Evolutionary conservation across 1,140 invertebrate species (phyloP).

Genomic region (Capitella teleta): DNA sequence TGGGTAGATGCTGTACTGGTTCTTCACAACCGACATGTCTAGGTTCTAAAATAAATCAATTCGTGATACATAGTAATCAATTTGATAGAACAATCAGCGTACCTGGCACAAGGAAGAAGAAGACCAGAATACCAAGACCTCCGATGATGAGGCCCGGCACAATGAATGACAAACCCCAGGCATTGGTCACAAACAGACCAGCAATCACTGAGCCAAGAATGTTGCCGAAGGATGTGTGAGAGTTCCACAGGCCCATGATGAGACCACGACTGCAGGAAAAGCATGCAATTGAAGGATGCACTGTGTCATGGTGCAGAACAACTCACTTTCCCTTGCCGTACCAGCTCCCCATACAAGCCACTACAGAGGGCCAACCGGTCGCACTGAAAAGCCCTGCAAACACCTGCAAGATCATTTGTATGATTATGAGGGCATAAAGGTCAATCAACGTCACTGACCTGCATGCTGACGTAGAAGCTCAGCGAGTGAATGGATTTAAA

Average conservation of each 20-base stretch:
- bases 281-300: not conserved
- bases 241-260: slow-evolving; percentile 92
- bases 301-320: not conserved
- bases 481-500: slow-evolving; percentile 71
- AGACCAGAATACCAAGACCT: slow-evolving; percentile 62
- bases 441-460: slow-evolving; percentile 48
- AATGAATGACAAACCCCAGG: slow-evolving; percentile 83
- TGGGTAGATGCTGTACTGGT: too few relatives aligned
- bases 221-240: slow-evolving; percentile 90
- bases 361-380: slow-evolving; percentile 85
- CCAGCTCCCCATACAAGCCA: slow-evolving; percentile 88
- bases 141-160: slow-evolving; percentile 78
- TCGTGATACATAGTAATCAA: too few relatives aligned
- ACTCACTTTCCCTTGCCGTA: slow-evolving; percentile 70
- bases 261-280: slow-evolving; percentile 51
- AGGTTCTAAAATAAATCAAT: too few relatives aligned
- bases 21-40: too few relatives aligned
- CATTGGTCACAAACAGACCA: slow-evolving; percentile 63
- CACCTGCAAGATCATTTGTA: slow-evolving; percentile 53
- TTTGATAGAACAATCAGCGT: too few relatives aligned
- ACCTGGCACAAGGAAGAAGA: slow-evolving; percentile 64
- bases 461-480: slow-evolving; percentile 73
- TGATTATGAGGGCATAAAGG: not conserved
- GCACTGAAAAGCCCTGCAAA: slow-evolving; percentile 77
- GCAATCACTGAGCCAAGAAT: slow-evolving; percentile 76